Evolutionary conservation across 2,797 vertebrate genomes (phyloP).

Genomic region (Gallinago stenura): DNA sequence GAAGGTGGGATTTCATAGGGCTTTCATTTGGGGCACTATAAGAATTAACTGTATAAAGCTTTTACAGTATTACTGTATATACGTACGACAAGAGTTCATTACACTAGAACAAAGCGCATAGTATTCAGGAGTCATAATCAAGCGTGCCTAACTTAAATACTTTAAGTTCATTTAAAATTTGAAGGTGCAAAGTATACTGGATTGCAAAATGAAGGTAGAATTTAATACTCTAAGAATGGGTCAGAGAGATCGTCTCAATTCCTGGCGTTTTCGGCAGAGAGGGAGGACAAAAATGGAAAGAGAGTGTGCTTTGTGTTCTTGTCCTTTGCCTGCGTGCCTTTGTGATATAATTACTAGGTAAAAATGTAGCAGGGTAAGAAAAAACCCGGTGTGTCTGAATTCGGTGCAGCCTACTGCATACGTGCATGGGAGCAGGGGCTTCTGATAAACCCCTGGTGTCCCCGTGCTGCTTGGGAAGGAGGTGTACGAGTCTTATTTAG

Average conservation of each 20-base stretch:
- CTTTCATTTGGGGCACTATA: neutral
- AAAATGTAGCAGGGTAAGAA: neutral
- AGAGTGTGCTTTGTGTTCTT: constrained; percentile 24
- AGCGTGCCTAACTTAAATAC: neutral
- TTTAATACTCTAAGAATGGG: neutral
- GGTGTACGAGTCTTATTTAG: neutral
- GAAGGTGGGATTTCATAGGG: neutral
- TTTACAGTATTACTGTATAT: neutral
- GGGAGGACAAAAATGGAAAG: neutral
- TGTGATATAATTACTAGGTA: constrained; percentile 57
- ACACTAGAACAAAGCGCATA: neutral
- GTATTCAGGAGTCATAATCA: neutral
- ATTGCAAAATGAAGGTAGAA: neutral
- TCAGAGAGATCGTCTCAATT: neutral
- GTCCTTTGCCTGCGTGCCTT: constrained; percentile 27
- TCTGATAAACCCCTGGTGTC: neutral
- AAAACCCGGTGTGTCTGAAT: neutral
- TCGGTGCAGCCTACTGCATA: neutral
- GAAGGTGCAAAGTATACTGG: neutral
- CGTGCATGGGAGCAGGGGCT: neutral
- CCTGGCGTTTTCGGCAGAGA: neutral
- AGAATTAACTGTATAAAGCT: neutral
- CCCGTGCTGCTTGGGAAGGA: neutral
- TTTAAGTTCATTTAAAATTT: neutral
- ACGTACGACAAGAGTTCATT: neutral